phyloP scores from a whole-genome alignment of 2,797 vertebrate species.

The Sarcoramphus papa region DNA sequence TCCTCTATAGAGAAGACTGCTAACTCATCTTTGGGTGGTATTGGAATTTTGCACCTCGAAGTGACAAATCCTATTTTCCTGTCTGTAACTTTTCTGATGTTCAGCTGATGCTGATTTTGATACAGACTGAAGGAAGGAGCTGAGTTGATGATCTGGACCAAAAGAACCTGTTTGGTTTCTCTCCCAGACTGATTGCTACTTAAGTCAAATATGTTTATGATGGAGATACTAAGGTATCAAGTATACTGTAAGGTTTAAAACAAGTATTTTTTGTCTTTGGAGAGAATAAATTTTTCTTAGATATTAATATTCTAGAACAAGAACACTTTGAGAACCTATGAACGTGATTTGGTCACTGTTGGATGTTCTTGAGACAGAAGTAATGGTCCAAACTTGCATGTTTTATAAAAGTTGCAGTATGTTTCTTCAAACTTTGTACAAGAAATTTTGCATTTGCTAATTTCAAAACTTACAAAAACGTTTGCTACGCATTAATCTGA shows the following conservation, averaged over 20 bases:
- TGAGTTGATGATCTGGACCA: neutral
- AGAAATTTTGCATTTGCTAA: constrained; percentile 8
- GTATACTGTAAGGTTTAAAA: neutral
- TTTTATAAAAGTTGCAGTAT: neutral
- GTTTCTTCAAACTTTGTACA: neutral
- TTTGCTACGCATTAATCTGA: neutral
- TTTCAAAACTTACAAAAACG: neutral
- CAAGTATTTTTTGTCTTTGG: neutral
- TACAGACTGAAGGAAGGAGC: neutral
- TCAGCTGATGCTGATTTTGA: neutral
- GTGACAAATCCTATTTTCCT: neutral
- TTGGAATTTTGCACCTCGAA: neutral
- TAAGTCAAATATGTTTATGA: neutral
- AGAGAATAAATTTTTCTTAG: neutral
- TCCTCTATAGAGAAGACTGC: neutral
- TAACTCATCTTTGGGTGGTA: neutral
- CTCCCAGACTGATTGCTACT: neutral
- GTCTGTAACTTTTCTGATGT: neutral
- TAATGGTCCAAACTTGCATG: neutral
- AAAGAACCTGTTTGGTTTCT: neutral
- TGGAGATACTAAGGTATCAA: neutral
- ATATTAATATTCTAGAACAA: neutral
- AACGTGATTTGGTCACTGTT: neutral
- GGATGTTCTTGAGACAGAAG: neutral
- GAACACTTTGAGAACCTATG: neutral